Percentiles rank a stretch among this genome's conserved stretches.
Conservation (phyloP, 2,888 invertebrate genomes). For the Listrodromus nycthemerus region DNA sequence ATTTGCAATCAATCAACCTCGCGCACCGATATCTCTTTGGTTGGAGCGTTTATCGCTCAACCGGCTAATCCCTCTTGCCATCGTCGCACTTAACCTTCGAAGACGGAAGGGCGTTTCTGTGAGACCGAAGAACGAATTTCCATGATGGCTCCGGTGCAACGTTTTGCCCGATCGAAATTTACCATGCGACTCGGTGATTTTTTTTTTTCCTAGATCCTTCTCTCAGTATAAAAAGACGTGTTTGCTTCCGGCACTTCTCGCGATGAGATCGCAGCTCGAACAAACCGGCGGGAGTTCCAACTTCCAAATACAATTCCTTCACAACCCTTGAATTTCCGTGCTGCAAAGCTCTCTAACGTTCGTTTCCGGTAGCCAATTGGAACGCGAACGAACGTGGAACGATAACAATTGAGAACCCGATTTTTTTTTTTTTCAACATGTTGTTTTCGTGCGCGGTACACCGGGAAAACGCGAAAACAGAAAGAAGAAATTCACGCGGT, state of each 20-base stretch:
- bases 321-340: background rate
- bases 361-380: background rate
- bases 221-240: background rate
- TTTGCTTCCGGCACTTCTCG: background rate
- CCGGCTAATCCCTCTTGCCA: background rate
- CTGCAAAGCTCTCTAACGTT: background rate
- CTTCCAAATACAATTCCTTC: background rate
- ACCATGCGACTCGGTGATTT: too few relatives aligned
- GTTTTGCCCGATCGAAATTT: too few relatives aligned
- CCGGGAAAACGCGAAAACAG: background rate
- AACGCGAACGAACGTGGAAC: background rate
- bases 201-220: too few relatives aligned
- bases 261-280: background rate
- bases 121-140: background rate
- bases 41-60: background rate
- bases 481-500: background rate
- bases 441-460: background rate
- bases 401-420: background rate
- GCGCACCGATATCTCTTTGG: slow-evolving; percentile 2
- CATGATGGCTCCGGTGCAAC: too few relatives aligned
- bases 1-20: slow-evolving; percentile 46
- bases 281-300: background rate
- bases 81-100: background rate
- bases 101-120: background rate
- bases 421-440: slow-evolving; percentile 1